These are phyloP conservation scores for Cyclopterus lumpus DNA, from an alignment of 2,797 vertebrate genomes.

Conservation along the genomic window DNA sequence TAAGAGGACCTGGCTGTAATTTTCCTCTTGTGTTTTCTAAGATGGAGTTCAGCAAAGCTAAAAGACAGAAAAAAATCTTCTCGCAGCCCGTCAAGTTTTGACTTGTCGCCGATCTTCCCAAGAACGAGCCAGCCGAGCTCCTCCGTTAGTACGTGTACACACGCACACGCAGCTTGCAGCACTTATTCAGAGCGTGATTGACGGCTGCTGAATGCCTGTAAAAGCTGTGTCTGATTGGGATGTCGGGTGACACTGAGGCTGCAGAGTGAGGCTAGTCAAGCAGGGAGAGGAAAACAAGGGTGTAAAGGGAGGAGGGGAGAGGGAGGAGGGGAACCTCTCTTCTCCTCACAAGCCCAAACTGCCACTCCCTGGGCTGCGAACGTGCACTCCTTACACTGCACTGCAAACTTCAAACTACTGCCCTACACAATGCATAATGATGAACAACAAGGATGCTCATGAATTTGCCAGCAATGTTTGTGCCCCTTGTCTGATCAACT, in stretches of 20 bases:
- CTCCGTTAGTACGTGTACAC: neutral
- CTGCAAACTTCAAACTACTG: slow-evolving; percentile 16
- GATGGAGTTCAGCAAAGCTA: neutral
- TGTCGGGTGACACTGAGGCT: slow-evolving; percentile 61
- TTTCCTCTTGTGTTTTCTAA: slow-evolving; percentile 26
- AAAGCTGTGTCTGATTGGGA: slow-evolving; percentile 39
- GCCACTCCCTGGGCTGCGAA: slow-evolving; percentile 59
- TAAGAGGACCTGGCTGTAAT: slow-evolving; percentile 15
- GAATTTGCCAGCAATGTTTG: slow-evolving; percentile 24
- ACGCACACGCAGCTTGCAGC: slow-evolving; percentile 5
- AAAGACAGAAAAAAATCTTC: slow-evolving; percentile 28
- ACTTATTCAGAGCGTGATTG: slow-evolving; percentile 31
- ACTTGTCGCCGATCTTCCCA: slow-evolving; percentile 28
- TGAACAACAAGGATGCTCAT: slow-evolving; percentile 26
- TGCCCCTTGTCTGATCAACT: slow-evolving; percentile 4
- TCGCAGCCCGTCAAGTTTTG: slow-evolving; percentile 48
- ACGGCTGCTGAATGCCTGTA: slow-evolving; percentile 21
- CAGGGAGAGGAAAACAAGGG: slow-evolving; percentile 55
- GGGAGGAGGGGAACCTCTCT: slow-evolving; percentile 56
- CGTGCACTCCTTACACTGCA: slow-evolving; percentile 41
- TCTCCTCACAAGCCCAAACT: slow-evolving; percentile 62
- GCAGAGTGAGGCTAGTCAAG: slow-evolving; percentile 21
- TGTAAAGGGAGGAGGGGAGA: slow-evolving; percentile 27
- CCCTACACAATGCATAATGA: neutral
- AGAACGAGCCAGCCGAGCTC: neutral